Conservation (phyloP, 2,888 invertebrate species). For the Monopis laevigella region DNA sequence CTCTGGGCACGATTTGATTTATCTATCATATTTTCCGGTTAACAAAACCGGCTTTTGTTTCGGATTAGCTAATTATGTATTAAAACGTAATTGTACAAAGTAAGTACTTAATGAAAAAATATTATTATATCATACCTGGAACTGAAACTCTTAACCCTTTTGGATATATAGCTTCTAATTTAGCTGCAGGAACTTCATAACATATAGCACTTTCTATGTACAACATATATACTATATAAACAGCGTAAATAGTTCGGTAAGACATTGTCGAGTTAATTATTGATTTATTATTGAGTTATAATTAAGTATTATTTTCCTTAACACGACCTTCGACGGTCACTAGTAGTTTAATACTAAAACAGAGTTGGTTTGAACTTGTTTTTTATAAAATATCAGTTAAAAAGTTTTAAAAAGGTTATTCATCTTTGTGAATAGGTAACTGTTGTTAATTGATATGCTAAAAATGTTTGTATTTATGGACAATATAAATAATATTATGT, state of each 20-base stretch:
- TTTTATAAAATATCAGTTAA: no score
- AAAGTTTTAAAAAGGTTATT: no score
- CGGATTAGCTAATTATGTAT: neutral
- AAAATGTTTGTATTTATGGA: no score
- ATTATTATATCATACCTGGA: no score
- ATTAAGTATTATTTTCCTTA: constrained; percentile 5
- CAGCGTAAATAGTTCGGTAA: neutral
- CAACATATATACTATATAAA: constrained; percentile 1
- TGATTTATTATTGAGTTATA: no score
- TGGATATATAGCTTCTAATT: constrained; percentile 10
- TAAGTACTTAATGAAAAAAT: neutral
- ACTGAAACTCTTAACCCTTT: constrained; percentile 11
- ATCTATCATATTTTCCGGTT: neutral
- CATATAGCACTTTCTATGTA: neutral
- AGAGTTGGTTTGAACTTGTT: no score
- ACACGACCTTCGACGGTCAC: neutral
- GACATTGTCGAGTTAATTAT: constrained; percentile 1
- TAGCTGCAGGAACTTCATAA: constrained; percentile 8
- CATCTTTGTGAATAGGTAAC: no score
- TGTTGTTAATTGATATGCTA: no score
- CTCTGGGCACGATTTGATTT: neutral
- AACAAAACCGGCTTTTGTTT: neutral
- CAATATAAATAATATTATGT: no score
- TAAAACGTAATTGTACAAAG: neutral
- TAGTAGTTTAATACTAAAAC: neutral